Percentiles rank a stretch among this genome's conserved stretches.
Conservation (phyloP, 2,113 vertebrate genomes). For the Oceanodroma tethys region DNA sequence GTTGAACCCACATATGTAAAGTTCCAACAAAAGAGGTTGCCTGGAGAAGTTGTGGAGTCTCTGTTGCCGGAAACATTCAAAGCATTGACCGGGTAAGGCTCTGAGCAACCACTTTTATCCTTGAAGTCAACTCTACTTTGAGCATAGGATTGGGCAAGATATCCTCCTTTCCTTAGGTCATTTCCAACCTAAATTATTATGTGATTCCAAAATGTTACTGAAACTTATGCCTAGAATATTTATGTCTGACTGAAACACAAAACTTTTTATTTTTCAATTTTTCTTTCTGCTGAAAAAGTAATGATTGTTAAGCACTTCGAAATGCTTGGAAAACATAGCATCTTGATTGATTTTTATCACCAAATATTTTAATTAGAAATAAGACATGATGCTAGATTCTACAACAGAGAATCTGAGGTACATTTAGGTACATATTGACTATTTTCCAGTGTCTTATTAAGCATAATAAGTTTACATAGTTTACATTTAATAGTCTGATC, state of each 20-base stretch:
- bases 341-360: not conserved
- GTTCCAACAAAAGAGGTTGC: not conserved
- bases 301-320: not conserved
- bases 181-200: not conserved
- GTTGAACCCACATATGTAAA: not conserved
- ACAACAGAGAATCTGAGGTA: not conserved
- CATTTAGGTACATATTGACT: not conserved
- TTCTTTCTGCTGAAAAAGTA: not conserved
- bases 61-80: not conserved
- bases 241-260: not conserved
- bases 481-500: not conserved
- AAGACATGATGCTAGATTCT: not conserved
- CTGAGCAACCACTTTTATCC: not conserved
- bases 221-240: not conserved
- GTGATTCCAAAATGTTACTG: not conserved
- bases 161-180: not conserved
- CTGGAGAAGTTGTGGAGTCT: not conserved
- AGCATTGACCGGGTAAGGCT: not conserved
- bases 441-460: not conserved
- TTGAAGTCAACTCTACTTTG: not conserved
- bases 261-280: not conserved
- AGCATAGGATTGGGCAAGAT: not conserved
- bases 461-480: not conserved
- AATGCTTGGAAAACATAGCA: not conserved
- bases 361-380: not conserved